These are phyloP conservation scores for Porphyrio hochstetteri DNA, from an alignment of 2,113 vertebrate species.

Conservation along the genomic window DNA sequence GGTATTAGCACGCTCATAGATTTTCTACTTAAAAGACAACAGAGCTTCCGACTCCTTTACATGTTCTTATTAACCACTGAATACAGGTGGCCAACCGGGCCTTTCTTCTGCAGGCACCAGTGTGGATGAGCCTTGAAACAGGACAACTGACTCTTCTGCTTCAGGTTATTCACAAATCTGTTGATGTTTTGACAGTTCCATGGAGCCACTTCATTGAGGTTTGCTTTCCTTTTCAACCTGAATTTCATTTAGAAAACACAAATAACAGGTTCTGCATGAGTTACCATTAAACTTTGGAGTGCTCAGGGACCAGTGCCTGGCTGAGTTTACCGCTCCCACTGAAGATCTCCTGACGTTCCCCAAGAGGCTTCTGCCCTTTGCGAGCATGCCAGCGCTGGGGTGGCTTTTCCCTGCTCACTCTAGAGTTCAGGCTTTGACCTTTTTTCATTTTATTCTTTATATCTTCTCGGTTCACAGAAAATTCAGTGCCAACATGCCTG, in stretches of 20 bases:
- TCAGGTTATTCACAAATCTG: not conserved
- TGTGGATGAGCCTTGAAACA: rapidly evolving
- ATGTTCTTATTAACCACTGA: not conserved
- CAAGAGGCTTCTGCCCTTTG: rapidly evolving
- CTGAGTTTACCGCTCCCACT: not conserved
- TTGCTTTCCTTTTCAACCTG: not conserved
- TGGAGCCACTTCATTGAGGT: not conserved
- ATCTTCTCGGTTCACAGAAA: not conserved
- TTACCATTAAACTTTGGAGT: not conserved
- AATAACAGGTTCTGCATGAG: not conserved
- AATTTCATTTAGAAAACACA: not conserved
- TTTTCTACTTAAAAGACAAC: not conserved
- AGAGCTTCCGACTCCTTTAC: not conserved
- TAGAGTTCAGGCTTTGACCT: not conserved
- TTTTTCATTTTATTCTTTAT: not conserved
- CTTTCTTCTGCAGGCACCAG: not conserved
- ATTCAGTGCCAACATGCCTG: not conserved
- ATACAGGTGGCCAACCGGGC: rapidly evolving
- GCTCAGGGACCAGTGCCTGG: not conserved
- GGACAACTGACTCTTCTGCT: not conserved
- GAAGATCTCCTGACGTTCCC: rapidly evolving
- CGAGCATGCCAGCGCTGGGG: not conserved
- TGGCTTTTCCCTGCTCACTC: not conserved
- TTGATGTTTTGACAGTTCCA: not conserved
- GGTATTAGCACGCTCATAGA: not conserved